Base-by-base conservation (phyloP, 1,140 invertebrate species). In the Drosophila ercepeae region DNA sequence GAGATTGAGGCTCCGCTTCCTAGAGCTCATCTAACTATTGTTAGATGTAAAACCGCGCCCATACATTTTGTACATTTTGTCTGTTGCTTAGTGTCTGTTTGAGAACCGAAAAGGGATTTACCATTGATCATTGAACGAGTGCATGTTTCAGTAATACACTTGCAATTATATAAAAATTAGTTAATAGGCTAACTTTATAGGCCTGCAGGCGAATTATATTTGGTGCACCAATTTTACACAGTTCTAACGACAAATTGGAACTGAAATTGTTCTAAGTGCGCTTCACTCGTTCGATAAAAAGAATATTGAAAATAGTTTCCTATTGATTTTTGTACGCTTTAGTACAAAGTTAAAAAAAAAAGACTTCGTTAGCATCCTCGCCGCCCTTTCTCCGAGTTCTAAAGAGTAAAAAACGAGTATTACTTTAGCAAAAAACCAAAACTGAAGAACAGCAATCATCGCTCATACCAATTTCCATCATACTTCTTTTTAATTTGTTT, bases 21-120 rank as follows among this genome's bases (percentile, higher is more conserved):
- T 82, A 78, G 63, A 45, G 36, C 77, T 75, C 54, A 88, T 88
- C 83, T 88, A 82, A 88, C 77, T 89, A 68, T 88, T 82, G 82
- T 88, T 88, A 88, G 82, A 88, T 88, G 53, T 82, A 88, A 88
- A 88, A 88, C 81, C 41, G 39, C 42, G 67, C 59, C 34, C 72
- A 50, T 46, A 73, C 67, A 68, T 45, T 71, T 79, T 79, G 61
- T 81, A 81, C 18, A 79, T 75, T 86, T 76, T 68, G 50, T 51
- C 75, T 75, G 75, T 74, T 61, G 69, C 63, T 78, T 70, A 50
- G 54, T 63, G 73, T 76, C 50, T 54, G 44, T 54, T 57, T 36
- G 52, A 65, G 63, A 67, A 51, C 60, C 48, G 63, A 67, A 51
- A 9, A 32, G 29, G 57, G 58, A 65, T 63, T 50, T 63, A 65